Evolutionary conservation across 1,140 invertebrate species (phyloP).

Genomic region (Drosophila lacteicornis): DNA sequence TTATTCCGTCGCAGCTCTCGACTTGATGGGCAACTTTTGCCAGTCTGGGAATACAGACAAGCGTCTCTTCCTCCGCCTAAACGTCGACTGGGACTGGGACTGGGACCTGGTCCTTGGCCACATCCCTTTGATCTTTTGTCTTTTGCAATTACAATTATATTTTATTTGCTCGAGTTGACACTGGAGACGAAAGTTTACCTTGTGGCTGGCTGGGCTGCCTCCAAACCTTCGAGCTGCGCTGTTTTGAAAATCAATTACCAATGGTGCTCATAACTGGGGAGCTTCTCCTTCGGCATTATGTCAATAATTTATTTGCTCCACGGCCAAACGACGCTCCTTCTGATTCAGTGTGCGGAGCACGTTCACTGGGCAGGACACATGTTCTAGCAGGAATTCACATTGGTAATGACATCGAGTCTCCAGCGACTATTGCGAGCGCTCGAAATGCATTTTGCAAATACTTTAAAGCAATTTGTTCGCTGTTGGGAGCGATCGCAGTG

Average conservation of each 20-base stretch:
- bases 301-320: slow-evolving; percentile 76
- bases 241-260: slow-evolving; percentile 78
- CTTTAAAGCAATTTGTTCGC: slow-evolving; percentile 63
- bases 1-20: slow-evolving; percentile 53
- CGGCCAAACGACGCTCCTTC: slow-evolving; percentile 1
- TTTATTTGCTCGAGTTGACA: slow-evolving; percentile 80
- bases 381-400: slow-evolving; percentile 81
- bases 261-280: slow-evolving; percentile 61
- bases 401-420: slow-evolving; percentile 78
- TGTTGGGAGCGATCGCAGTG: slow-evolving; percentile 4
- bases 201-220: slow-evolving; percentile 3
- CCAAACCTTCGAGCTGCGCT: slow-evolving; percentile 12
- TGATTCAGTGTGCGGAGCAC: slow-evolving; percentile 50
- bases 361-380: slow-evolving; percentile 72
- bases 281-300: slow-evolving; percentile 58
- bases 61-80: slow-evolving; percentile 15
- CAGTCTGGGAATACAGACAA: slow-evolving; percentile 46
- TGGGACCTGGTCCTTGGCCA: slow-evolving; percentile 21
- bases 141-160: slow-evolving; percentile 80
- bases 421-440: slow-evolving; percentile 12
- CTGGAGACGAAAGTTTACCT: slow-evolving; percentile 49
- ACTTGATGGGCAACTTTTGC: slow-evolving; percentile 61
- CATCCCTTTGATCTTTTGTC: slow-evolving; percentile 79
- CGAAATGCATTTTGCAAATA: slow-evolving; percentile 58
- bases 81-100: background rate